Conservation (phyloP, 2,797 vertebrate species). For the Eospalax fontanierii region DNA sequence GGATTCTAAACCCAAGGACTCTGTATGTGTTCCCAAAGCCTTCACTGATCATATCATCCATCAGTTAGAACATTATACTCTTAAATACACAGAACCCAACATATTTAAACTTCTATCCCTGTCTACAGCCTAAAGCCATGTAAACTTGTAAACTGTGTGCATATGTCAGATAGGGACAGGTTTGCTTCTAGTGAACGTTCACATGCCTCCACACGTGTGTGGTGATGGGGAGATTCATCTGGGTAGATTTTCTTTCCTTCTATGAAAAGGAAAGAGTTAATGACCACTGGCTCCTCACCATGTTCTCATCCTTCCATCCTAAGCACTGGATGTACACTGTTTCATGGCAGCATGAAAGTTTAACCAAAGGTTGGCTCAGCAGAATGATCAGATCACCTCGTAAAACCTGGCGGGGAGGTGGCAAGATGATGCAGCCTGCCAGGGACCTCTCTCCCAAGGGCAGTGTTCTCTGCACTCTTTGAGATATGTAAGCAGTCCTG, state of each 20-base stretch:
- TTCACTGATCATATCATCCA: fast-evolving
- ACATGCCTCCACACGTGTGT: neutral
- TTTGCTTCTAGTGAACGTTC: neutral
- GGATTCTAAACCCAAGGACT: neutral
- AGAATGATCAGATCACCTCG: conserved; percentile 4
- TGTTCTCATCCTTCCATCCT: neutral
- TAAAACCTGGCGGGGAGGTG: neutral
- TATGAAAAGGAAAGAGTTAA: conserved; percentile 43
- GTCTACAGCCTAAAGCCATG: neutral
- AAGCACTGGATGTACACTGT: neutral
- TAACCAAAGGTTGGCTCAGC: neutral
- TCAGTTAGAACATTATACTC: neutral
- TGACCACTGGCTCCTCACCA: neutral
- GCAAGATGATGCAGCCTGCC: neutral
- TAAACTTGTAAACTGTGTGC: neutral
- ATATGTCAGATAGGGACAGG: fast-evolving
- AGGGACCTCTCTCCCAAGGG: neutral
- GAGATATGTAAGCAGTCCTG: conserved; percentile 53
- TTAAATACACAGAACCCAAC: neutral
- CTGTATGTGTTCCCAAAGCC: fast-evolving
- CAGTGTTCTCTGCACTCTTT: neutral
- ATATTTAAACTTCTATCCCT: neutral
- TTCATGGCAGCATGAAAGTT: neutral
- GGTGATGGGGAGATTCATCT: neutral
- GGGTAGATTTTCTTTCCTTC: neutral